Conservation (phyloP, 2,888 invertebrate genomes). For the Chromoteleia sp. region DNA sequence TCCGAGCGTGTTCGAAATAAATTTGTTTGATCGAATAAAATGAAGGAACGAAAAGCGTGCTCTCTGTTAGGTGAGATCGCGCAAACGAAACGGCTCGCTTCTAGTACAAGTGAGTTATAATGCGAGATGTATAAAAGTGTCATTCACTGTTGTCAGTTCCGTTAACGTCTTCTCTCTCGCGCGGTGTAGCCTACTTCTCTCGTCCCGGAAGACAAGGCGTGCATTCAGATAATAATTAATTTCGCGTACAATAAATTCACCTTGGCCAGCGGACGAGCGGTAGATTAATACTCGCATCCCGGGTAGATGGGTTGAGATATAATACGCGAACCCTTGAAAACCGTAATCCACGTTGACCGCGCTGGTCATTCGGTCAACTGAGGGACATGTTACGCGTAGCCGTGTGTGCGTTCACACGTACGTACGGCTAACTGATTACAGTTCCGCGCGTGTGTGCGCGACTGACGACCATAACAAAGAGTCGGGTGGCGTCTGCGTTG, state of each 20-base stretch:
- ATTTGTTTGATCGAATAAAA: too few relatives aligned
- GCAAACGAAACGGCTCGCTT: conserved; percentile 32
- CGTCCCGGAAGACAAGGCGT: conserved; percentile 46
- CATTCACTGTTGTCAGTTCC: conserved; percentile 57
- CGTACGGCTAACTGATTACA: conserved; percentile 40
- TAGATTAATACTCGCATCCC: conserved; percentile 60
- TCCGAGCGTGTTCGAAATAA: too few relatives aligned
- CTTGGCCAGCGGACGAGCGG: conserved; percentile 36
- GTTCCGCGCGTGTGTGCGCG: conserved; percentile 19
- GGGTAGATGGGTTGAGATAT: conserved; percentile 35
- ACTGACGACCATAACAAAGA: conserved; percentile 66
- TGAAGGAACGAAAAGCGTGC: neutral
- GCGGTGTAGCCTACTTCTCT: conserved; percentile 33
- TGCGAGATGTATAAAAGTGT: conserved; percentile 43
- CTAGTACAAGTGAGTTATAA: conserved; percentile 40
- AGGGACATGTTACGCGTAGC: conserved; percentile 29
- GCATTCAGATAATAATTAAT: conserved; percentile 63
- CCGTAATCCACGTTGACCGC: conserved; percentile 60
- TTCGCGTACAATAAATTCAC: conserved; percentile 64
- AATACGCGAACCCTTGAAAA: conserved; percentile 65
- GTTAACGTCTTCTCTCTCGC: conserved; percentile 41
- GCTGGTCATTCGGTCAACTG: conserved; percentile 58
- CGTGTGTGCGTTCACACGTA: conserved; percentile 31
- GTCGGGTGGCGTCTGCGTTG: conserved; percentile 56
- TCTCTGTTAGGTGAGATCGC: conserved; percentile 4